Evolutionary conservation across 2,888 invertebrate genomes (phyloP).

Genomic region (Ormyrus thymus): DNA sequence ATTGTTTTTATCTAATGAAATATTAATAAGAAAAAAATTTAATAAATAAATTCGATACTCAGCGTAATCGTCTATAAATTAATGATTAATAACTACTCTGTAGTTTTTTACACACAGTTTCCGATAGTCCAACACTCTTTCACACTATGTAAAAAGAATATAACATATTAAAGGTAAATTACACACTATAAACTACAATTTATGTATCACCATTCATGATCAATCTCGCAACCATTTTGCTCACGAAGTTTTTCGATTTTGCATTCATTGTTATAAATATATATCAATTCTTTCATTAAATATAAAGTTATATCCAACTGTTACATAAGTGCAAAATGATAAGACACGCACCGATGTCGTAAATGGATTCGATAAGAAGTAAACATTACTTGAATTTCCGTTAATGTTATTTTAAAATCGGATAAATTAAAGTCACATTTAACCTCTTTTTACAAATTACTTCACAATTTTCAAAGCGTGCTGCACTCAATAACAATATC

Average conservation of each 20-base stretch:
- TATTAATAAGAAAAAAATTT: neutral
- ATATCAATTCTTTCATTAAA: conserved; percentile 12
- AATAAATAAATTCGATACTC: conserved; percentile 21
- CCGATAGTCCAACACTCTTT: conserved; percentile 12
- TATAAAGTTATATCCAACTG: conserved; percentile 14
- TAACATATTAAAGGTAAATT: conserved; percentile 18
- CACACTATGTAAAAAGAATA: conserved; percentile 12
- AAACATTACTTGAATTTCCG: neutral
- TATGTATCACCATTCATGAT: conserved; percentile 12
- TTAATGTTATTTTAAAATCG: conserved; percentile 3
- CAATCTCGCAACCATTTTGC: neutral
- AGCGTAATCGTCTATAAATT: neutral
- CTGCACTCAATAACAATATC: neutral
- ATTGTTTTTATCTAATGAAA: conserved; percentile 12
- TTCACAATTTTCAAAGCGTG: conserved; percentile 39
- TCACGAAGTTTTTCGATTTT: neutral
- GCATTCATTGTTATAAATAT: conserved; percentile 32
- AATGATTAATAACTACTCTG: conserved; percentile 25
- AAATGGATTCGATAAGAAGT: neutral
- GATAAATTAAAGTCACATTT: too few relatives aligned
- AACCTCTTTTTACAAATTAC: conserved; percentile 19
- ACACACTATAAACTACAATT: conserved; percentile 15
- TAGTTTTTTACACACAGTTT: conserved; percentile 11
- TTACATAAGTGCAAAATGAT: neutral
- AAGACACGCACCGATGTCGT: neutral